These are phyloP conservation scores for Drepanosiphum platanoidis DNA, from an alignment of 2,888 invertebrate genomes.

Conservation along the genomic window DNA sequence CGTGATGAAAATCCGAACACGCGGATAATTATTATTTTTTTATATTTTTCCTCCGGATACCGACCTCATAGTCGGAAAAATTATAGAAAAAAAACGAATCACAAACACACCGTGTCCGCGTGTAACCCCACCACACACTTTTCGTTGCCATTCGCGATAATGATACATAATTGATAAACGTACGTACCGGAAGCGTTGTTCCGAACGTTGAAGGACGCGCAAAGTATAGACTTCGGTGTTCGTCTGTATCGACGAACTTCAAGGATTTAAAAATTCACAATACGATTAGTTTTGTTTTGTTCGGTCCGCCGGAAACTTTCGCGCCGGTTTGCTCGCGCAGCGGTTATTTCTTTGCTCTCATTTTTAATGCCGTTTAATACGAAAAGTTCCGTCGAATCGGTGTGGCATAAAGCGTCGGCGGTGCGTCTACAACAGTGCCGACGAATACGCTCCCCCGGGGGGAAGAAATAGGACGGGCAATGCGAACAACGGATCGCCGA, in stretches of 20 bases:
- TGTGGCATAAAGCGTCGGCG: neutral
- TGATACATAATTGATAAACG: neutral
- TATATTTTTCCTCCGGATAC: neutral
- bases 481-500: no score
- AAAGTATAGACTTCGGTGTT: neutral
- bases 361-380: constrained; percentile 34
- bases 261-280: constrained; percentile 38
- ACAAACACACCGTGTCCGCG: neutral
- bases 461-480: neutral
- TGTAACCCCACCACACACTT: neutral
- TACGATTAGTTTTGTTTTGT: constrained; percentile 33
- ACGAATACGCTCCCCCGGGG: neutral
- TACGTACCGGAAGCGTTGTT: neutral
- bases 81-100: neutral
- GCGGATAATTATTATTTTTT: neutral
- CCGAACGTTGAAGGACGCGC: neutral
- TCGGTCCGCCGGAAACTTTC: constrained; percentile 32
- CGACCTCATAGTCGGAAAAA: neutral
- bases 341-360: neutral
- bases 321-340: neutral
- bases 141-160: neutral
- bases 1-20: no score
- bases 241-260: constrained; percentile 12
- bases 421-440: no score
- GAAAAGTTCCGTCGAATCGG: constrained; percentile 18